A percentile compares a stretch with the other conserved stretches of the same genome.
Evolutionary conservation across 2,888 invertebrate species (phyloP).

Genomic region (Perdita meconis): DNA sequence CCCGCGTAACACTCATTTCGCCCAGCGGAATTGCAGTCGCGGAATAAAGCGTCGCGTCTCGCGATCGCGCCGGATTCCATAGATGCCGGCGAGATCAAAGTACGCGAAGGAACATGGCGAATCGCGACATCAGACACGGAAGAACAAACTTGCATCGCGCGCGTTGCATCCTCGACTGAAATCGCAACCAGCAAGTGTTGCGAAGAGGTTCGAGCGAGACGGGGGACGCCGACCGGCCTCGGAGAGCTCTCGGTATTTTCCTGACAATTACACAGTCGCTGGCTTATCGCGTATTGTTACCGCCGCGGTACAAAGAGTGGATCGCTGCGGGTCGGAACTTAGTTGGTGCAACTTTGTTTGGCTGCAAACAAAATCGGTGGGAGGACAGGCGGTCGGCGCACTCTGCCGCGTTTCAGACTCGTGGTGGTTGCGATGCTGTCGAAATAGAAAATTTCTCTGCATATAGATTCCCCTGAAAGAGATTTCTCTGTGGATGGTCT

Average conservation of each 20-base stretch:
- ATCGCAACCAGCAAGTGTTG: constrained; percentile 14
- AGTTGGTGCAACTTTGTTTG: constrained; percentile 8
- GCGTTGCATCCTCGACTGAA: constrained; percentile 29
- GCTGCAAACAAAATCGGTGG: neutral
- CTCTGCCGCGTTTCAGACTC: neutral
- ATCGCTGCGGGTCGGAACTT: constrained; percentile 15
- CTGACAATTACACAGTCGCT: constrained; percentile 44
- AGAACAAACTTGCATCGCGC: constrained; percentile 25
- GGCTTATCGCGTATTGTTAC: constrained; percentile 30
- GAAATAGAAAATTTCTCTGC: too few species aligned
- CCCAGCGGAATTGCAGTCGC: neutral
- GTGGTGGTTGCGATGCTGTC: neutral
- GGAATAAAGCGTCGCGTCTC: neutral
- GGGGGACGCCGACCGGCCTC: neutral
- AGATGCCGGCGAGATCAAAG: constrained; percentile 25
- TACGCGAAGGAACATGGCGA: neutral
- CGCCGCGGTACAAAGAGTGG: constrained; percentile 10
- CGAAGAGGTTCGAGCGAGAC: constrained; percentile 11
- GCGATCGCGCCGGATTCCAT: constrained; percentile 5
- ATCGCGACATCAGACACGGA: constrained; percentile 31
- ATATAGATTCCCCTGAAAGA: too few species aligned
- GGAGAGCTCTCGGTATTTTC: constrained; percentile 33
- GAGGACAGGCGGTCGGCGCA: neutral
- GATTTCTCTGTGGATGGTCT: too few species aligned
- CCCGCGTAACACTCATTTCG: neutral